Conservation (phyloP, 2,888 invertebrate species). For the Lumbricus terrestris region DNA sequence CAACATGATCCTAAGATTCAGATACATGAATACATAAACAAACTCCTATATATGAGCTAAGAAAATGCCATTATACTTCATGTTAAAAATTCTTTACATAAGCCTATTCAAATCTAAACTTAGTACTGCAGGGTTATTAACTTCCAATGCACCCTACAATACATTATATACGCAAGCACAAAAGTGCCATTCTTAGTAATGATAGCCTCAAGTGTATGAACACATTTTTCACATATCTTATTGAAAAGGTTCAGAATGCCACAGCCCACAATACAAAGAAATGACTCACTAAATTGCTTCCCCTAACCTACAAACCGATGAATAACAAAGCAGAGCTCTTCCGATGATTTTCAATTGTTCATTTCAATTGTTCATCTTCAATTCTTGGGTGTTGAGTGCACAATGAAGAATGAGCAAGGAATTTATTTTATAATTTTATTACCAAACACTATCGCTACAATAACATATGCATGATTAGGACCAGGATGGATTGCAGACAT, state of each 20-base stretch:
- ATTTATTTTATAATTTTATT: background rate
- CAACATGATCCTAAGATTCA: too few species aligned
- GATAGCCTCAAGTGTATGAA: background rate
- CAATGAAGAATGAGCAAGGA: background rate
- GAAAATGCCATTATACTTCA: too few species aligned
- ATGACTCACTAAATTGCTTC: background rate
- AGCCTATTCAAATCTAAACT: background rate
- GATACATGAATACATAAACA: too few species aligned
- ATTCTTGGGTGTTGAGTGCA: too few species aligned
- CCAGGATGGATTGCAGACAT: background rate
- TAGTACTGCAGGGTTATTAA: background rate
- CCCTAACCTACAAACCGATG: too few species aligned
- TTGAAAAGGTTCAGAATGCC: background rate
- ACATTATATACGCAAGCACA: background rate
- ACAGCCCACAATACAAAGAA: background rate
- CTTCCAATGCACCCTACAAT: too few species aligned
- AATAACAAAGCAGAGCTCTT: background rate
- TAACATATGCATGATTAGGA: background rate
- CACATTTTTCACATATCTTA: background rate
- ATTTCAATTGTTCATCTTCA: background rate
- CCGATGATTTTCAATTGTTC: background rate
- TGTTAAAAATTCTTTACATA: background rate
- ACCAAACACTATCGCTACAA: background rate
- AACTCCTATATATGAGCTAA: too few species aligned
- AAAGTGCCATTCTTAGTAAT: background rate